A percentile compares a stretch with the other conserved stretches of the same genome.
phyloP scores from a whole-genome alignment of 2,888 invertebrate species.

The Agonopterix heracliana region DNA sequence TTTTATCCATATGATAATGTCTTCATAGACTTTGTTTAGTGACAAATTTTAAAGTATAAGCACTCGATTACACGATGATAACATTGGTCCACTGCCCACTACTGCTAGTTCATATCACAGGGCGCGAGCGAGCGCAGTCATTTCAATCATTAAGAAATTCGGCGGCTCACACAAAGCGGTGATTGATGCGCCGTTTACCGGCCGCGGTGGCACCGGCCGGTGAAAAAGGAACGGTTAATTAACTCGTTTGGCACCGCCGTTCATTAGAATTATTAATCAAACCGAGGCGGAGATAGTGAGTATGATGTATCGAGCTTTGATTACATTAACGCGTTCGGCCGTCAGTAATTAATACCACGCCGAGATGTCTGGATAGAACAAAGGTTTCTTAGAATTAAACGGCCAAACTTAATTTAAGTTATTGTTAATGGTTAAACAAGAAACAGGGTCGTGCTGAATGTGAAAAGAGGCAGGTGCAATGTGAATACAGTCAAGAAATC shows the following conservation, averaged over 20 bases:
- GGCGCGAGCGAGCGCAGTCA: constrained; percentile 33
- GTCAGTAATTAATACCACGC: constrained; percentile 68
- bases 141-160: constrained; percentile 71
- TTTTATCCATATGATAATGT: no score
- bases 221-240: constrained; percentile 73
- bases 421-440: constrained; percentile 44
- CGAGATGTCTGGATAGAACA: constrained; percentile 51
- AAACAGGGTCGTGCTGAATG: constrained; percentile 36
- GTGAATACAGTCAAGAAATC: not conserved
- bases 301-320: constrained; percentile 75
- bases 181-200: constrained; percentile 74
- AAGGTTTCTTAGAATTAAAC: constrained; percentile 21
- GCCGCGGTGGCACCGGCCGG: constrained; percentile 59
- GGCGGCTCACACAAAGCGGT: constrained; percentile 69
- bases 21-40: not conserved
- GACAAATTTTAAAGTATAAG: not conserved
- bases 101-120: no score
- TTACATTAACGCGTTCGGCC: constrained; percentile 69
- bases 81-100: not conserved
- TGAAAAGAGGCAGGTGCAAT: constrained; percentile 26
- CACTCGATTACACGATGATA: no score
- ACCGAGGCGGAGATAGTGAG: constrained; percentile 67
- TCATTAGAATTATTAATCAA: constrained; percentile 76
- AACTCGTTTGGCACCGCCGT: constrained; percentile 76
- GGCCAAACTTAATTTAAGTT: constrained; percentile 14